Conservation (phyloP, 2,113 vertebrate genomes). For the Osmerus mordax region DNA sequence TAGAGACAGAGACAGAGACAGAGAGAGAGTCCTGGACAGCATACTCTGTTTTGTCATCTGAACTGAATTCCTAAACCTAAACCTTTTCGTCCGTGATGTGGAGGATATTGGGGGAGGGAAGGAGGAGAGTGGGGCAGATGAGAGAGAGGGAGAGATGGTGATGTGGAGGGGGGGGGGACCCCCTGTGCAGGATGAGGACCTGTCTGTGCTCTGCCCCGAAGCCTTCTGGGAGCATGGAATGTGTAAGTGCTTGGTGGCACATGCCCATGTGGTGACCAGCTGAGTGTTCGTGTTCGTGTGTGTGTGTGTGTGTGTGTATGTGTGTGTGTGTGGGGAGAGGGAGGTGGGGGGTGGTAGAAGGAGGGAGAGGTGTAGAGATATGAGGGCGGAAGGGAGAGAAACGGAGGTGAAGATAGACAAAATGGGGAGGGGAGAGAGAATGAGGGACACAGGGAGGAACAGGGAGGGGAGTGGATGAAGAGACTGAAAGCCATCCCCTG, state of each 20-base stretch:
- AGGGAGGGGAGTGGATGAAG: not conserved
- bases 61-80: no score
- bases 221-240: not conserved
- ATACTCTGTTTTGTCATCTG: no score
- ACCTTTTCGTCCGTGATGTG: not conserved
- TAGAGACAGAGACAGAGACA: no score
- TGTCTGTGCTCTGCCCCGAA: not conserved
- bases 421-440: slow-evolving; percentile 18
- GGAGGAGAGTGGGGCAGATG: not conserved
- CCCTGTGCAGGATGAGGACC: not conserved
- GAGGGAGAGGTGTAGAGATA: not conserved
- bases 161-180: not conserved
- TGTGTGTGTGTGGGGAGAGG: no score
- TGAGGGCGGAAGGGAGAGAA: not conserved
- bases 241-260: no score
- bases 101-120: not conserved
- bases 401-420: not conserved
- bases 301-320: not conserved
- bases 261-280: no score
- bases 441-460: slow-evolving; percentile 12
- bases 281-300: not conserved
- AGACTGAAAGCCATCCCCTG: not conserved
- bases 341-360: not conserved
- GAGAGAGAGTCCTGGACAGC: no score
- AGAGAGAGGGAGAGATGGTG: not conserved